Evolutionary conservation across 35 echinoderm and acorn worm species (phyloP), one percentile per base, ranked within the genome.

Genomic region (Ophioderma brevispina): DNA sequence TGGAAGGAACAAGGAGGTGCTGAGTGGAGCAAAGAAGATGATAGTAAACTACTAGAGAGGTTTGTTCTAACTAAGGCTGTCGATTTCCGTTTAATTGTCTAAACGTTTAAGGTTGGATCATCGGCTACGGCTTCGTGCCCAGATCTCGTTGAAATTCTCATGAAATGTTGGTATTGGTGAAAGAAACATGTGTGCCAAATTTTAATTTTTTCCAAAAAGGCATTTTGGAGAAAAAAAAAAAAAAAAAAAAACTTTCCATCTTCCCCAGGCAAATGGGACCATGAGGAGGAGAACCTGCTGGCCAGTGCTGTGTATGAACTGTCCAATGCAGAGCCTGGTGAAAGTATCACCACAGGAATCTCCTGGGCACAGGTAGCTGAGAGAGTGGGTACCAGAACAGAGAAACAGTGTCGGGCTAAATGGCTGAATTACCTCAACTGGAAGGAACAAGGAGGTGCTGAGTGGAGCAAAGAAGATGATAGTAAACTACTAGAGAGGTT

Each of bases 391-490:
- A 99, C 97, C 39, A 92, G 97, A 39, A 95, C 97, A 43, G 97
- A 99, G 80, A 99, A 99, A 82, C 97, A 99, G 81, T 99, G 97
- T 43, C 31, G 97, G 36, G 91, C 97, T 1, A 99, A 99, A 81
- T 99, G 97, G 97, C 79, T 99, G 21, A 99, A 99, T 75, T 99
- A 99, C 37, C 84, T 99, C 55, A 99, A 99, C 56, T 99, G 97
- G 97, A 99, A 99, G 39, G 91, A 99, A 31, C 90, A 91, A 23
- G 97, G 97, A 31, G 97, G 97, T 5, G 86, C 97, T 34, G 91
- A 95, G 39, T 99, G 97, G 97, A 85, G 55, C 52, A 93, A 90
- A 30, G 89, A 79, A 15, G 97, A 99, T 86, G 97, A 99, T 76
- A 84, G 87, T 42, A 87, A 75, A 37, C 91, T 98, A 3, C 76